phyloP scores from a whole-genome alignment of 2,888 invertebrate species.

The Phyllotreta cruciferae region DNA sequence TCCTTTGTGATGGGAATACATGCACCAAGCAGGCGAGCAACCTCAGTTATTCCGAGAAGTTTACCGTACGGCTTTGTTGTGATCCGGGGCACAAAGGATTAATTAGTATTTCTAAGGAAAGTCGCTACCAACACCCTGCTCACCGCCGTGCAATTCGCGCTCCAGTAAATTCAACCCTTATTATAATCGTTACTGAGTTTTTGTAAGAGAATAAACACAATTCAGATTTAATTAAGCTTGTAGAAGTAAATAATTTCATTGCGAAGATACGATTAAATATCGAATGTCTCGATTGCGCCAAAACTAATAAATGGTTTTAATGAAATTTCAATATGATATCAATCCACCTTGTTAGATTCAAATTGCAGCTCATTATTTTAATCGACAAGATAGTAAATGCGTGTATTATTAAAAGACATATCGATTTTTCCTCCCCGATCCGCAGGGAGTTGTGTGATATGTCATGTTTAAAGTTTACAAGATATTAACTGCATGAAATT shows the following conservation, averaged over 20 bases:
- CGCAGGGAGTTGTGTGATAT: too few species aligned
- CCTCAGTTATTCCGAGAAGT: not conserved
- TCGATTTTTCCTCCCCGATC: conserved; percentile 1
- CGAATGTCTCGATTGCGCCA: too few species aligned
- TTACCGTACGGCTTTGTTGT: conserved; percentile 4
- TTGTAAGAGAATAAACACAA: too few species aligned
- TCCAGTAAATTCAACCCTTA: too few species aligned
- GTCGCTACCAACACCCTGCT: not conserved
- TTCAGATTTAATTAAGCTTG: too few species aligned
- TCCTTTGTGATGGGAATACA: not conserved
- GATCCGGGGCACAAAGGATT: conserved; percentile 5
- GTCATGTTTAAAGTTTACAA: too few species aligned
- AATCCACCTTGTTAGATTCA: not conserved
- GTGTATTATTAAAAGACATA: conserved; percentile 7
- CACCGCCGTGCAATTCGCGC: too few species aligned
- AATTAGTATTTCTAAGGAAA: conserved; percentile 1
- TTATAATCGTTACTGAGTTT: too few species aligned
- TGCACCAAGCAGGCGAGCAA: not conserved
- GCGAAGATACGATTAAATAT: too few species aligned
- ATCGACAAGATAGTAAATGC: conserved; percentile 2
- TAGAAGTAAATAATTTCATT: too few species aligned
- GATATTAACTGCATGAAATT: too few species aligned
- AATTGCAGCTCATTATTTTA: conserved; percentile 8
- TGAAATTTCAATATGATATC: not conserved
- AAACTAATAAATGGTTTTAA: too few species aligned